These are phyloP conservation scores for Drosophila malerkotliana DNA, from an alignment of 1,140 invertebrate genomes.

Conservation along the genomic window DNA sequence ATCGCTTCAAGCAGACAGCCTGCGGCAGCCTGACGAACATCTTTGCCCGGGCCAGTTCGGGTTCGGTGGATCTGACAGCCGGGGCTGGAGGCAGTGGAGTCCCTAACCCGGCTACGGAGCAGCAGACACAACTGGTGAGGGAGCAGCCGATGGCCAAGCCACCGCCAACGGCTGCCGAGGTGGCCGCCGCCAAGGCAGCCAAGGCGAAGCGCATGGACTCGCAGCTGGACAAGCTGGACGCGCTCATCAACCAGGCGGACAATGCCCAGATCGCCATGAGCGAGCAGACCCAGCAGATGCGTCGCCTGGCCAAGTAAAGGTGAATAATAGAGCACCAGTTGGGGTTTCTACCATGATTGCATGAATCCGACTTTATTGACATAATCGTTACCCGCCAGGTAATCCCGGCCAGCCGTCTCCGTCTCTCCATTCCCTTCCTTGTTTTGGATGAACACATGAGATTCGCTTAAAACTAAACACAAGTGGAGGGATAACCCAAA, in stretches of 20 bases:
- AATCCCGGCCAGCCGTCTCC: constrained; percentile 12
- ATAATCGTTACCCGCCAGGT: background rate
- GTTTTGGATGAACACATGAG: constrained; percentile 54
- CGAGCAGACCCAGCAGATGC: constrained; percentile 90
- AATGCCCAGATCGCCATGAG: constrained; percentile 88
- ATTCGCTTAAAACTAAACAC: constrained; percentile 57
- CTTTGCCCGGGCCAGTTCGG: constrained; percentile 57
- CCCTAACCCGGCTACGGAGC: background rate
- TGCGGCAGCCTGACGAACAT: constrained; percentile 74
- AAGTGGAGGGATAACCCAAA: constrained; percentile 53
- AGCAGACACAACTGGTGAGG: constrained; percentile 74
- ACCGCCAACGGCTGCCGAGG: constrained; percentile 68
- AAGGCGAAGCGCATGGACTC: constrained; percentile 86
- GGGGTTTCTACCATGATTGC: constrained; percentile 4
- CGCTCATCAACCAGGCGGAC: constrained; percentile 88
- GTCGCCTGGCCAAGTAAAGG: constrained; percentile 86
- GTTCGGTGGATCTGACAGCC: background rate
- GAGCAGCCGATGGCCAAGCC: constrained; percentile 83
- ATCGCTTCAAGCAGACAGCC: constrained; percentile 90
- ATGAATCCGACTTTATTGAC: constrained; percentile 2
- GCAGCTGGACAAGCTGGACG: constrained; percentile 87
- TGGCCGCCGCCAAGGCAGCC: constrained; percentile 83
- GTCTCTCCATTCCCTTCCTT: constrained; percentile 1
- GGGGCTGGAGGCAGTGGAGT: background rate
- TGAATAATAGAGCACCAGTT: background rate